Evolutionary conservation across 2,888 invertebrate species (phyloP).

Genomic region (Bellardia pandia): DNA sequence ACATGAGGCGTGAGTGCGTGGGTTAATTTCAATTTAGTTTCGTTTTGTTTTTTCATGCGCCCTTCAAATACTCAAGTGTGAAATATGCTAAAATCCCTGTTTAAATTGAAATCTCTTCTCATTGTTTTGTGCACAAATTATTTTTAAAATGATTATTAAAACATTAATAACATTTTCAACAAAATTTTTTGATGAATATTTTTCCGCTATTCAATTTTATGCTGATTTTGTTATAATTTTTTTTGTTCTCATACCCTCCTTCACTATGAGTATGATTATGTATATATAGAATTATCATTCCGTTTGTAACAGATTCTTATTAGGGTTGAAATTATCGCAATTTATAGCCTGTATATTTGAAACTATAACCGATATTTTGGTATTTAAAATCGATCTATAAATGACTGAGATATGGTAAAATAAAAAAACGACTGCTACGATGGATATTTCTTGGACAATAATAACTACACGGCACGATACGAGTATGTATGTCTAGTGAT

Average conservation of each 20-base stretch:
- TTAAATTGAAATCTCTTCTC: background rate
- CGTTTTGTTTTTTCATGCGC: background rate
- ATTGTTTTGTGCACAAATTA: background rate
- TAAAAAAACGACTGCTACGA: too few relatives aligned
- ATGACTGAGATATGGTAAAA: too few relatives aligned
- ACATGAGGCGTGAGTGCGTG: constrained; percentile 16
- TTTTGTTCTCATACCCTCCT: background rate
- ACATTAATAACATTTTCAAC: constrained; percentile 29
- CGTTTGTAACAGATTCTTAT: too few relatives aligned
- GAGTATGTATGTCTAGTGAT: too few relatives aligned
- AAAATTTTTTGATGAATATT: constrained; percentile 14
- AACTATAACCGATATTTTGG: too few relatives aligned
- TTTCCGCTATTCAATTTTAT: constrained; percentile 49
- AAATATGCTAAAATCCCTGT: background rate
- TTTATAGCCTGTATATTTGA: too few relatives aligned
- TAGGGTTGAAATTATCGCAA: too few relatives aligned
- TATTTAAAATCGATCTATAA: too few relatives aligned
- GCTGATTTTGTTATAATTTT: constrained; percentile 37
- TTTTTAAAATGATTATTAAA: constrained; percentile 28
- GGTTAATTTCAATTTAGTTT: constrained; percentile 16
- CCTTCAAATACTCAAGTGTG: constrained; percentile 2
- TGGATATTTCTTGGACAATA: too few relatives aligned
- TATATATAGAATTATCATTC: too few relatives aligned
- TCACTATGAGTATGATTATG: too few relatives aligned
- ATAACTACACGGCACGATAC: too few relatives aligned